phyloP scores from a whole-genome alignment of 2,888 invertebrate genomes.

The Rapana venosa region DNA sequence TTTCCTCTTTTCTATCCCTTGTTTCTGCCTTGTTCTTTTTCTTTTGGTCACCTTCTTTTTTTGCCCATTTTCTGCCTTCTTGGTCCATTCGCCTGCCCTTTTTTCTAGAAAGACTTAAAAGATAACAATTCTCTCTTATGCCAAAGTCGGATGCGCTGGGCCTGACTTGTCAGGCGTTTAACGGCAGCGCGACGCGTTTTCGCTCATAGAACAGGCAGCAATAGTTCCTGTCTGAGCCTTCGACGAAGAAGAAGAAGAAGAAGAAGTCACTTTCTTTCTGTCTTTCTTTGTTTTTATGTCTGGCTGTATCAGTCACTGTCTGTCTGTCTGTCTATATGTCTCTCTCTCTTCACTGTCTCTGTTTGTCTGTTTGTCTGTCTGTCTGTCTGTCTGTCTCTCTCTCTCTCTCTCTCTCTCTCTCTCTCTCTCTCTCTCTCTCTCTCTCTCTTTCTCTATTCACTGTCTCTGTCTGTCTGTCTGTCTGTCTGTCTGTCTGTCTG shows the following conservation, averaged over 20 bases:
- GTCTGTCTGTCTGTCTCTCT: constrained; percentile 16
- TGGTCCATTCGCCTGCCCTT: too few relatives aligned
- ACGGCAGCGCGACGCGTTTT: too few relatives aligned
- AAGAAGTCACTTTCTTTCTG: background rate
- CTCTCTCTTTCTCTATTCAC: constrained; percentile 1
- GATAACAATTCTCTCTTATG: too few relatives aligned
- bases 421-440: constrained; percentile 4
- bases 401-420: background rate
- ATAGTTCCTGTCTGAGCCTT: constrained; percentile 14
- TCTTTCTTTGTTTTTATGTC: constrained; percentile 10
- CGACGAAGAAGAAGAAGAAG: too few relatives aligned
- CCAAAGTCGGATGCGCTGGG: too few relatives aligned
- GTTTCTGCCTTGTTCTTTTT: too few relatives aligned
- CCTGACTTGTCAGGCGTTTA: too few relatives aligned
- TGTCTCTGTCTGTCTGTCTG: background rate
- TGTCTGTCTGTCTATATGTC: background rate
- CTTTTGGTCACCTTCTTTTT: too few relatives aligned
- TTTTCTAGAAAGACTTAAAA: too few relatives aligned
- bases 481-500: background rate
- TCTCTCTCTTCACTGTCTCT: constrained; percentile 4
- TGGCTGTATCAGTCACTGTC: background rate
- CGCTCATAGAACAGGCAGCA: too few relatives aligned
- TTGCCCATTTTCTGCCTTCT: too few relatives aligned
- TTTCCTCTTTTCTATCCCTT: too few relatives aligned
- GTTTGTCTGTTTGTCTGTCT: background rate